These are phyloP conservation scores for Lindbergichthys nudifrons DNA, from an alignment of 2,797 vertebrate genomes.

Conservation along the genomic window DNA sequence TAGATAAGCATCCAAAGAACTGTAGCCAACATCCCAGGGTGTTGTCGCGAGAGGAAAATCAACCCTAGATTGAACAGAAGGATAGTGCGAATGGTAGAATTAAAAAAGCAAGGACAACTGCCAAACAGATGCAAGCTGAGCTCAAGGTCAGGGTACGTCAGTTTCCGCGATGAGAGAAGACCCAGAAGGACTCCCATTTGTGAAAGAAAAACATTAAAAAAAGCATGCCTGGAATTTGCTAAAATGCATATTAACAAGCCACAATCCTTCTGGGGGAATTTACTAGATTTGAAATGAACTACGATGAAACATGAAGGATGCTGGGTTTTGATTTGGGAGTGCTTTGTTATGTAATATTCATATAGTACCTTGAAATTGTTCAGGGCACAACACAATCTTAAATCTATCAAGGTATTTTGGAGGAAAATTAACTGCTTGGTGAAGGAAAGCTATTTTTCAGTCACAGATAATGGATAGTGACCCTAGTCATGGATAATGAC, in stretches of 20 bases:
- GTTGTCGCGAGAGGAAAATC: slow-evolving; percentile 15
- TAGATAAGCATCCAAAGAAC: neutral
- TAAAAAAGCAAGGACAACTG: neutral
- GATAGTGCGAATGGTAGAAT: neutral
- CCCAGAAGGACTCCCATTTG: neutral
- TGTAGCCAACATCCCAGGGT: neutral
- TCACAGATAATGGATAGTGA: neutral
- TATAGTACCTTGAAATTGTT: neutral
- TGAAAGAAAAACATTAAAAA: slow-evolving; percentile 11
- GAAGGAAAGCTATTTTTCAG: slow-evolving; percentile 1
- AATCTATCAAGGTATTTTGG: slow-evolving; percentile 9
- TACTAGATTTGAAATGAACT: neutral
- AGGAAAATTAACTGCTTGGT: slow-evolving; percentile 5
- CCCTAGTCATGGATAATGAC: slow-evolving; percentile 10
- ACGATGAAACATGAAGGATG: slow-evolving; percentile 11
- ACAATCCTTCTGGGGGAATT: neutral
- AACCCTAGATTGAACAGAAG: neutral
- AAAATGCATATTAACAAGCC: slow-evolving; percentile 15
- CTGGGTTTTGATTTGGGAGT: neutral
- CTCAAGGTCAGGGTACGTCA: slow-evolving; percentile 1
- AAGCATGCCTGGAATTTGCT: slow-evolving; percentile 4
- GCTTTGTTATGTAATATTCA: slow-evolving; percentile 1
- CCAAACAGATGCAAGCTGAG: slow-evolving; percentile 11
- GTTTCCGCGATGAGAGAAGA: neutral
- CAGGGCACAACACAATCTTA: slow-evolving; percentile 26